Evolutionary conservation across 2,888 invertebrate species (phyloP).

Genomic region (Idaea aversata): DNA sequence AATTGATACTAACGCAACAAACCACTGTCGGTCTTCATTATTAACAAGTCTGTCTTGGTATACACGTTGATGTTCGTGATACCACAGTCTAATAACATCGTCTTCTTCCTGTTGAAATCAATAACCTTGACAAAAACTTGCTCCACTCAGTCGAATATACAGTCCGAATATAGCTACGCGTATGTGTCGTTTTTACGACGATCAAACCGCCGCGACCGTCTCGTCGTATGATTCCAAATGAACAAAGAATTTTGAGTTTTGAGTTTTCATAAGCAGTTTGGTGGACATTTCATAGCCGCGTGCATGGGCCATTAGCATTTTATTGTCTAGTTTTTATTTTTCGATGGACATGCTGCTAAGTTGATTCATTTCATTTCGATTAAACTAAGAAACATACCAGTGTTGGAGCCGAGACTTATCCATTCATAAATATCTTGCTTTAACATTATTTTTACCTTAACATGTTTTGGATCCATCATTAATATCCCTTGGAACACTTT

Average conservation of each 20-base stretch:
- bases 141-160: background rate
- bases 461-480: slow-evolving; percentile 83
- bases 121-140: background rate
- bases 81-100: slow-evolving; percentile 89
- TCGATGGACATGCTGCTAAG: too few relatives aligned
- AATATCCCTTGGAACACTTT: slow-evolving; percentile 91
- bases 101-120: slow-evolving; percentile 64
- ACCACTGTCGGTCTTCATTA: slow-evolving; percentile 87
- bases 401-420: too few relatives aligned
- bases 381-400: too few relatives aligned
- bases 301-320: too few relatives aligned
- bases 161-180: background rate
- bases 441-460: slow-evolving; percentile 71
- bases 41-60: slow-evolving; percentile 93
- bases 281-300: too few relatives aligned
- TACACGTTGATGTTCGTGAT: slow-evolving; percentile 92
- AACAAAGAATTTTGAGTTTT: too few relatives aligned
- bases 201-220: too few relatives aligned
- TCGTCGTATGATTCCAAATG: background rate
- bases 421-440: background rate
- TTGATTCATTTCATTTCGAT: too few relatives aligned
- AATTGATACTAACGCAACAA: slow-evolving; percentile 62
- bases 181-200: too few relatives aligned
- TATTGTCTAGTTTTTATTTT: too few relatives aligned
- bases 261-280: too few relatives aligned